Evolutionary conservation across 2,113 vertebrate species (phyloP), one percentile per base, ranked within the genome.

Genomic region (Arizona elegans): DNA sequence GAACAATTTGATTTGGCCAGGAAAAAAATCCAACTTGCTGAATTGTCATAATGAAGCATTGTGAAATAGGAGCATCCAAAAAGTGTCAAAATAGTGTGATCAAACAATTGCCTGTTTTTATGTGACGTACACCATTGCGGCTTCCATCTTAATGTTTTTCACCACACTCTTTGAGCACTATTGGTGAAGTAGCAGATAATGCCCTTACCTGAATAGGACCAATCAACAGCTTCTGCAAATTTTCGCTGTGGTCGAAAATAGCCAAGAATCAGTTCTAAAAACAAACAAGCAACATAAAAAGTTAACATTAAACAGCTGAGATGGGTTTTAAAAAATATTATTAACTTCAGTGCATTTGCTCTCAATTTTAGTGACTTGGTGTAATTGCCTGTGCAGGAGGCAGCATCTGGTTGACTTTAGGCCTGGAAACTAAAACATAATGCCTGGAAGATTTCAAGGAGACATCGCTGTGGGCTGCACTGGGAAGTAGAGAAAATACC

Each of bases 161-260:
- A 81, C 15, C 17, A 81, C 8, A 81, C 8, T 38, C 33, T 81
- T 7, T 81, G 33, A 3, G 3, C 33, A 43, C 17, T 8, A 17
- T 38, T 43, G 33, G 5, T 0, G 0, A 95, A 93, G 75, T 90
- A 91, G 33, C 55, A 86, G 90, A 91, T 43, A 92, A 24, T 53
- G 94, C 26, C 0, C 94, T 97, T 98, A 99, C 99, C 99, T 96
- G 98, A 98, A 2, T 99, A 99, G 2, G 99, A 99, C 99, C 99
- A 99, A 94, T 99, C 99, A 90, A 99, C 98, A 93, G 99, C 98
- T 95, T 99, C 98, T 90, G 98, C 97, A 97, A 99, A 97, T 97
- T 99, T 99, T 93, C 99, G 97, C 90, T 99, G 99, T 75, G 98
- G 98, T 97, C 99, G 98, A 93, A 98, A 98, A 94, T 99, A 99